Evolutionary conservation across 2,888 invertebrate species (phyloP).

Genomic region (Hyposoter didymator): DNA sequence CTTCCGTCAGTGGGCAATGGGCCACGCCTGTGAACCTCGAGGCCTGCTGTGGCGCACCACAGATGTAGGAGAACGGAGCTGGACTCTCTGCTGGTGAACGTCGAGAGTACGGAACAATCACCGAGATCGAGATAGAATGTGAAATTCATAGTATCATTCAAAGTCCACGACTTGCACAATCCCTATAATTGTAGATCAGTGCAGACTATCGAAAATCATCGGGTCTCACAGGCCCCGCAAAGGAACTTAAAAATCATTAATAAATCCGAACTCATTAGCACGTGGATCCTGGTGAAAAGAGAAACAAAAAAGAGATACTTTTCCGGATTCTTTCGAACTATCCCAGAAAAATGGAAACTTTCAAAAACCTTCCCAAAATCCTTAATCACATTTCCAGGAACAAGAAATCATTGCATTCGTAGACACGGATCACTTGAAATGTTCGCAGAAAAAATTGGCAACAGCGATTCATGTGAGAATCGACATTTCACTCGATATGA

Average conservation of each 20-base stretch:
- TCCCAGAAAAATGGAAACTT: background rate
- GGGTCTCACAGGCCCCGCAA: background rate
- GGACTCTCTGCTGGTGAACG: conserved; percentile 51
- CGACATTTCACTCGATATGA: conserved; percentile 4
- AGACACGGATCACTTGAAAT: too few relatives aligned
- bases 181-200: conserved; percentile 23
- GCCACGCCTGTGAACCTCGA: conserved; percentile 56
- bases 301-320: background rate
- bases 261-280: background rate
- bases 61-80: conserved; percentile 9
- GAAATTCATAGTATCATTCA: conserved; percentile 49
- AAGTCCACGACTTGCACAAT: conserved; percentile 33
- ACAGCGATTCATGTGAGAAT: background rate
- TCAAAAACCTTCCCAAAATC: background rate
- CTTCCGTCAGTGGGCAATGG: conserved; percentile 42
- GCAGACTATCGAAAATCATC: background rate
- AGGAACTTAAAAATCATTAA: conserved; percentile 1
- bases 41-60: conserved; percentile 33
- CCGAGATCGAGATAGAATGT: conserved; percentile 51
- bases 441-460: too few relatives aligned
- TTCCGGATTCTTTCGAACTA: background rate
- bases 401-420: background rate
- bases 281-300: background rate
- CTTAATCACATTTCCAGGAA: background rate
- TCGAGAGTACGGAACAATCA: conserved; percentile 39